Conservation (phyloP, 2,113 vertebrate species). For the Silurus glanis region DNA sequence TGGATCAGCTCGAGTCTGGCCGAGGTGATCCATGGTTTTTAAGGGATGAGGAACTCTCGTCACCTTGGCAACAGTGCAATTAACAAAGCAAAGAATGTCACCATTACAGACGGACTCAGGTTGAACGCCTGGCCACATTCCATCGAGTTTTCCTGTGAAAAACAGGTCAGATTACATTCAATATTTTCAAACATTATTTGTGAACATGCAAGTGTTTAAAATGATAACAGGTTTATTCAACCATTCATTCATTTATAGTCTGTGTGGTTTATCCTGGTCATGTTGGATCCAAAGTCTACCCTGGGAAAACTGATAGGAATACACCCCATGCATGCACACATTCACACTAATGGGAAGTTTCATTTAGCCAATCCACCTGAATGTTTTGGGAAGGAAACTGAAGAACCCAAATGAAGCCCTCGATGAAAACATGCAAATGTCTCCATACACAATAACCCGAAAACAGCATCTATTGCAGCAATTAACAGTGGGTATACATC, state of each 20-base stretch:
- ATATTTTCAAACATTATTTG: neutral
- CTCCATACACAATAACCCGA: neutral
- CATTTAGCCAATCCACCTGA: neutral
- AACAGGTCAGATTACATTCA: neutral
- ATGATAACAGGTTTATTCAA: neutral
- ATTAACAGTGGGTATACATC: neutral
- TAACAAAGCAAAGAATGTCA: constrained; percentile 62
- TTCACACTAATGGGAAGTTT: neutral
- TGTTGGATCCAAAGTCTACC: neutral
- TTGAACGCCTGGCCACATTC: constrained; percentile 69
- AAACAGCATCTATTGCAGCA: neutral
- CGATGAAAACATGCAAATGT: neutral
- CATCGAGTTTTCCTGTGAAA: constrained; percentile 74
- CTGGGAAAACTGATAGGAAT: neutral
- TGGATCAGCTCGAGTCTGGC: constrained; percentile 75
- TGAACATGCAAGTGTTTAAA: too few species aligned
- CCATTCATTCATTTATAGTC: neutral
- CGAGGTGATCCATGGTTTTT: constrained; percentile 63
- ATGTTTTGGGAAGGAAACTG: neutral
- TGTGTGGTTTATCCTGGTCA: neutral
- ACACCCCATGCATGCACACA: neutral
- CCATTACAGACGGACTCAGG: constrained; percentile 57
- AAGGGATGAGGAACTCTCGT: constrained; percentile 72
- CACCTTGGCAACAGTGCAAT: constrained; percentile 77
- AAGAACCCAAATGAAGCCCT: too few species aligned